Conservation (phyloP, 2,888 invertebrate species). For the Macrostomum cliftonense region DNA sequence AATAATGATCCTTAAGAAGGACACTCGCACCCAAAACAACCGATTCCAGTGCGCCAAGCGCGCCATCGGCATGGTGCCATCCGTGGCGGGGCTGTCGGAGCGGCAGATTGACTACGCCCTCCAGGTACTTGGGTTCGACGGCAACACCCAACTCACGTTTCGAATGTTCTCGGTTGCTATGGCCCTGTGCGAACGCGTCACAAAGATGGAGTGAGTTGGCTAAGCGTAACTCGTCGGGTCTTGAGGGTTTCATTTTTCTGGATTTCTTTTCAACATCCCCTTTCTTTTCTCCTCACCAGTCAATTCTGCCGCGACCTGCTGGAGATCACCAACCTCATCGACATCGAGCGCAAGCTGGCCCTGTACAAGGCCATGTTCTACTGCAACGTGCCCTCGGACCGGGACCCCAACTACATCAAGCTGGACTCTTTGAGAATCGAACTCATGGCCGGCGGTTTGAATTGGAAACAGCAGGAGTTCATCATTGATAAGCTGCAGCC, state of each 20-base stretch:
- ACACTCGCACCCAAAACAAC: too few relatives aligned
- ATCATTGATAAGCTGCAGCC: conserved; percentile 30
- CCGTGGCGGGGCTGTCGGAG: conserved; percentile 22
- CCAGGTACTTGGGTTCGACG: conserved; percentile 31
- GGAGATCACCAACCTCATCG: conserved; percentile 29
- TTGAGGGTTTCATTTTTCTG: too few relatives aligned
- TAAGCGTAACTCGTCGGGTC: too few relatives aligned
- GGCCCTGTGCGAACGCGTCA: conserved; percentile 31
- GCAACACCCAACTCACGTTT: conserved; percentile 30
- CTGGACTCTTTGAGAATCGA: conserved; percentile 30
- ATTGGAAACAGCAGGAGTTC: conserved; percentile 33
- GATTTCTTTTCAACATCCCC: not conserved
- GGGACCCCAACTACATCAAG: conserved; percentile 31
- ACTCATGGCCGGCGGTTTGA: conserved; percentile 33
- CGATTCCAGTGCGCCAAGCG: conserved; percentile 27
- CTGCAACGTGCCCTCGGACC: conserved; percentile 26
- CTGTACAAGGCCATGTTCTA: conserved; percentile 33
- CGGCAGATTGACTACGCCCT: conserved; percentile 33
- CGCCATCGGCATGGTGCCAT: conserved; percentile 28
- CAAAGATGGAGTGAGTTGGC: conserved; percentile 32
- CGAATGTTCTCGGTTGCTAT: conserved; percentile 35
- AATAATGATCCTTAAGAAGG: too few relatives aligned
- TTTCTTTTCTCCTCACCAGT: conserved; percentile 14
- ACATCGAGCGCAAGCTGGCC: conserved; percentile 33
- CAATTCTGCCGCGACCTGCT: conserved; percentile 28